These are phyloP conservation scores for Lysandra bellargus DNA, from an alignment of 2,888 invertebrate genomes.

Conservation along the genomic window DNA sequence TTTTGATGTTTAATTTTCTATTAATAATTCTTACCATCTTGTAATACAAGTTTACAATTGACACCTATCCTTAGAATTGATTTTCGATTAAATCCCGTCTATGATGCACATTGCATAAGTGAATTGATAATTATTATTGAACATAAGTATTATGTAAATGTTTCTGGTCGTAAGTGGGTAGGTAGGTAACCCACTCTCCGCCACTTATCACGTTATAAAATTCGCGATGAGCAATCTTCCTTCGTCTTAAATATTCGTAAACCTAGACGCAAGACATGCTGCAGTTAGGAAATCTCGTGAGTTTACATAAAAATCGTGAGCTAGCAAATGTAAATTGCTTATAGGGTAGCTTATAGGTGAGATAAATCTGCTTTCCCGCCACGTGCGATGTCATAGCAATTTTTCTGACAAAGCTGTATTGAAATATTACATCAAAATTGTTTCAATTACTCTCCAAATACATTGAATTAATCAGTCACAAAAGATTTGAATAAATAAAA, in stretches of 20 bases:
- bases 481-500: background rate
- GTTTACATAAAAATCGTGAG: background rate
- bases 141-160: conserved; percentile 22
- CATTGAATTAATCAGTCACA: background rate
- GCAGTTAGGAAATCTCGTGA: background rate
- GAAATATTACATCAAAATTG: too few relatives aligned
- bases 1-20: background rate
- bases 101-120: conserved; percentile 2
- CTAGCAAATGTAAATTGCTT: background rate
- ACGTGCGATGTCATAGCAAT: too few relatives aligned
- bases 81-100: background rate
- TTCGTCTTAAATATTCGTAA: conserved; percentile 6
- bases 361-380: too few relatives aligned
- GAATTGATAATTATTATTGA: conserved; percentile 29
- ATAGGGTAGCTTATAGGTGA: background rate
- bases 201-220: conserved; percentile 22
- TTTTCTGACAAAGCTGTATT: too few relatives aligned
- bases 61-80: conserved; percentile 8
- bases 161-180: conserved; percentile 23
- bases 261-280: background rate
- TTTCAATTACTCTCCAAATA: background rate
- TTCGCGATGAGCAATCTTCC: conserved; percentile 16
- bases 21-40: background rate
- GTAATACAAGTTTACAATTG: background rate
- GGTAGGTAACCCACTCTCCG: conserved; percentile 19